Percentiles rank a stretch among this genome's conserved stretches.
Evolutionary conservation across 2,797 vertebrate species (phyloP).

Genomic region (Cyprinodon diabolis): DNA sequence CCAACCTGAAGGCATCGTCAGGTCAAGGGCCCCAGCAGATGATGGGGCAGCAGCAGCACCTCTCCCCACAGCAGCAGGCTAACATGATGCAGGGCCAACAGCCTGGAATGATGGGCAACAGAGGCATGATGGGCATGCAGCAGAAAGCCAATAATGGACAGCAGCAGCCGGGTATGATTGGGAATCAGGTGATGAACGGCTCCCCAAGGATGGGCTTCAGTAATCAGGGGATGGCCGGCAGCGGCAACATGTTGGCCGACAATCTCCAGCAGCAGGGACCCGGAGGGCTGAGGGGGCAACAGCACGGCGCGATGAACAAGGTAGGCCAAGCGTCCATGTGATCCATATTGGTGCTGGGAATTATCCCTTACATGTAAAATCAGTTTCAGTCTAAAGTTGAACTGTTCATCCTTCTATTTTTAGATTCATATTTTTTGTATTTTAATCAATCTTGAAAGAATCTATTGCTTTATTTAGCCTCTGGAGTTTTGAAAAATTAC

Average conservation of each 20-base stretch:
- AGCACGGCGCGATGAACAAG: constrained; percentile 88
- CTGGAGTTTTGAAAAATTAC: no score
- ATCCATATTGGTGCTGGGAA: neutral
- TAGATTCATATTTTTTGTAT: neutral
- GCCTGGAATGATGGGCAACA: constrained; percentile 86
- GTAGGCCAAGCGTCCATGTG: constrained; percentile 57
- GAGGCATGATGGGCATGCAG: constrained; percentile 89
- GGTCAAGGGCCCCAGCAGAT: constrained; percentile 87
- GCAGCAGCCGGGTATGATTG: constrained; percentile 89
- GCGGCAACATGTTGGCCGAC: constrained; percentile 90
- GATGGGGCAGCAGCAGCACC: constrained; percentile 83
- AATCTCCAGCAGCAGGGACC: constrained; percentile 87
- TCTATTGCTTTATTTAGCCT: no score
- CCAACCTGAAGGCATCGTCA: constrained; percentile 92
- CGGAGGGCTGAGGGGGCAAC: constrained; percentile 87
- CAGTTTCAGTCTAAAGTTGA: no score
- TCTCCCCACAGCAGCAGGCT: constrained; percentile 81
- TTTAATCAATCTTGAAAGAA: neutral
- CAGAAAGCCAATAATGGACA: constrained; percentile 88
- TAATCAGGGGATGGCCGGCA: constrained; percentile 87
- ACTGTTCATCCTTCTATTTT: no score
- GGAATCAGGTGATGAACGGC: constrained; percentile 96
- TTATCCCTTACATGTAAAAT: neutral
- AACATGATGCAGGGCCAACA: constrained; percentile 82
- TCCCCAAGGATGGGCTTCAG: constrained; percentile 92